Conservation (phyloP, 2,113 vertebrate genomes). For the Arenaria interpres region DNA sequence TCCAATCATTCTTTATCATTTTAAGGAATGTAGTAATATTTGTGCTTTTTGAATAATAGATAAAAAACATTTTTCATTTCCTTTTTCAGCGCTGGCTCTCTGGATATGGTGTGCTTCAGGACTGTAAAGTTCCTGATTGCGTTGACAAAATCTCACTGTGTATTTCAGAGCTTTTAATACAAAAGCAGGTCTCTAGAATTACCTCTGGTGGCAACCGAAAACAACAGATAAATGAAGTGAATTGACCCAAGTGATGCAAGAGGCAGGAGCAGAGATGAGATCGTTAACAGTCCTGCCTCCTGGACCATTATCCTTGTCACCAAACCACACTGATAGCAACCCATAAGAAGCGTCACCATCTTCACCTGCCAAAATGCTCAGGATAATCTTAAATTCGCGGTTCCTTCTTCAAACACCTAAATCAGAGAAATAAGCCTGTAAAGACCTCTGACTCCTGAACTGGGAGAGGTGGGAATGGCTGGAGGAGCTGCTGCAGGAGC, state of each 20-base stretch:
- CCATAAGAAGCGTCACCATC: background rate
- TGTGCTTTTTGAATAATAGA: background rate
- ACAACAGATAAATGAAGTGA: background rate
- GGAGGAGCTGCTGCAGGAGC: background rate
- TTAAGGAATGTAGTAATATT: background rate
- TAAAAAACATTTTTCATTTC: background rate
- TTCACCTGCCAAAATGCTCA: background rate
- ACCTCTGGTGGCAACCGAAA: background rate
- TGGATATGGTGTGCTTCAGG: background rate
- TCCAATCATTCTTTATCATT: conserved; percentile 34
- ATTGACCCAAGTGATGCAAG: background rate
- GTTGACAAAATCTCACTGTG: background rate
- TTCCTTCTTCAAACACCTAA: background rate
- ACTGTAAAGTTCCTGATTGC: background rate
- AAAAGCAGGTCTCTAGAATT: background rate
- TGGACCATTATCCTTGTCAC: background rate
- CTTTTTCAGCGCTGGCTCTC: background rate
- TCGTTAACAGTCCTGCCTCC: background rate
- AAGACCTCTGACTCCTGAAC: background rate
- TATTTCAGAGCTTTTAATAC: background rate
- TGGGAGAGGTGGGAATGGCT: background rate
- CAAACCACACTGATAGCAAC: background rate
- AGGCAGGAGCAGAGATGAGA: background rate
- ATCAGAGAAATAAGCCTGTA: background rate
- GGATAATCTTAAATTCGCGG: background rate